Base-by-base conservation (phyloP, 2,888 invertebrate species). In the Drosophila paucipuncta region DNA sequence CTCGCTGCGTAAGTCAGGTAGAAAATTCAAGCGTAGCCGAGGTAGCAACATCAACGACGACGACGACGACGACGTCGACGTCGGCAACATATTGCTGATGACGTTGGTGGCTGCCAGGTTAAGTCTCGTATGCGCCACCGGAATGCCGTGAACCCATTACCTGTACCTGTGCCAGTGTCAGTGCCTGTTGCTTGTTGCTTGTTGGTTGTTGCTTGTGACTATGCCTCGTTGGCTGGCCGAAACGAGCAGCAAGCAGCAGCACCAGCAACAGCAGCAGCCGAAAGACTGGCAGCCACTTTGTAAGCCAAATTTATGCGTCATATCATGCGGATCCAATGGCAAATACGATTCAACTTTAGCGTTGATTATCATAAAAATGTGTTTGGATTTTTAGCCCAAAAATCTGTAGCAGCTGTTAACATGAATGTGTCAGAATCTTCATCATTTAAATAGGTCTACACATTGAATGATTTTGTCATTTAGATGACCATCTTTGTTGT, bases 1-100 rank as follows among this genome's bases (percentile, higher is more conserved):
- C 85, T 89, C 87, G 80, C 80, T 91, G 92, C 92, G 92, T 92
- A 92, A 92, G 88, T 75, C 92, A 90, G 92, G 92, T 92, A 92
- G 92, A 89, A 88, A 83, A 86, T 61, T 76, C 80, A 80, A 81
- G 91, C 91, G 89, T 91, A 90, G 89, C 90, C 90, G 82, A 90
- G 91, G 91, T 91, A 89, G 91, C 88, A 84, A 80, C 90, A 80
- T 82, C 88, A 59, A 43, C 57, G 54, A 66, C 74, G 57, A 57
- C 55, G 68, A 54, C 76, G 76, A 63, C 59, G 67, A 65, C 70
- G 73, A 59, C 74, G 70, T 47, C 73, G 73, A 63, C 59, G 67
- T 76, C 78, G 73, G 76, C 82, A 82, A 77, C 83, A 88, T 88
- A 84, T 83, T 88, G 82, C 86, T 80, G 81, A 83, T 87, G 83